These are phyloP conservation scores for Sebastes taczanowskii DNA, from an alignment of 2,797 vertebrate genomes.

Conservation along the genomic window DNA sequence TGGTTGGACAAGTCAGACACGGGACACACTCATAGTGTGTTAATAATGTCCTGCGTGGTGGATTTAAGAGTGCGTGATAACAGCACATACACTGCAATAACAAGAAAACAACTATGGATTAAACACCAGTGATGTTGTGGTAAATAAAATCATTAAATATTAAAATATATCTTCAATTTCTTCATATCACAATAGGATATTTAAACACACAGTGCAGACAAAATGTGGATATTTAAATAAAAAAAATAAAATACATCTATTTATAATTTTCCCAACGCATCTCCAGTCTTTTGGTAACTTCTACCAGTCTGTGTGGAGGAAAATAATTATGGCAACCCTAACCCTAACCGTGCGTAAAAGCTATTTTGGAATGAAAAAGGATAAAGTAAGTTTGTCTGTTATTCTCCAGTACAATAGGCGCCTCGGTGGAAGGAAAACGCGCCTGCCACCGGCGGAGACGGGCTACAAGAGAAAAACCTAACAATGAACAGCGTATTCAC, in stretches of 20 bases:
- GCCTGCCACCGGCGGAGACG: slow-evolving; percentile 55
- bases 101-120: background rate
- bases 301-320: background rate
- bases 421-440: slow-evolving; percentile 49
- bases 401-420: slow-evolving; percentile 6
- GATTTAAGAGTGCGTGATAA: slow-evolving; percentile 27
- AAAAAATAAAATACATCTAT: background rate
- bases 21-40: slow-evolving; percentile 51
- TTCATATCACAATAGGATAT: no score
- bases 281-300: background rate
- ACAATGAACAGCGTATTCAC: slow-evolving; percentile 13
- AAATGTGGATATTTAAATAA: background rate
- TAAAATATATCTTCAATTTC: accelerated
- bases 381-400: slow-evolving; percentile 7
- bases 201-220: background rate
- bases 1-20: slow-evolving; percentile 64
- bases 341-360: background rate
- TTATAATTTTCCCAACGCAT: background rate
- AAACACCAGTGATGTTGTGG: background rate
- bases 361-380: background rate
- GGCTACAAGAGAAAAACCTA: slow-evolving; percentile 7
- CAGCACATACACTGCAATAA: slow-evolving; percentile 4
- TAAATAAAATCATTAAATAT: background rate
- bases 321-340: background rate
- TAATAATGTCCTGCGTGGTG: slow-evolving; percentile 36